Percentiles rank a stretch among this genome's conserved stretches.
phyloP scores from a whole-genome alignment of 1,140 invertebrate species.

The Caenorhabditis briggsae region DNA sequence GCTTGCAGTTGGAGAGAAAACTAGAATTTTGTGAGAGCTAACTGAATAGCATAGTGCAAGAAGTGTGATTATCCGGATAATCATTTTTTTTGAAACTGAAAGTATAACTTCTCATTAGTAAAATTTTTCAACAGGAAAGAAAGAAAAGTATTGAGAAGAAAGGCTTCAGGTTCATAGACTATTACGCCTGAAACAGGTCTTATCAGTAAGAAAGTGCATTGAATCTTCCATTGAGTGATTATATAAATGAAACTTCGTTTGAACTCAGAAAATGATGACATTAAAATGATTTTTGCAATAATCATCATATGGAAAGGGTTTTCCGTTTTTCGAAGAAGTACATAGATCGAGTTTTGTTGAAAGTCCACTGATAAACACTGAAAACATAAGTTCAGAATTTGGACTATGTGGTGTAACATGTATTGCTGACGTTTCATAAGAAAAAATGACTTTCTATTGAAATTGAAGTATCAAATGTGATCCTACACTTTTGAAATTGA shows the following conservation, averaged over 20 bases:
- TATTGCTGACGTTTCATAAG: not conserved
- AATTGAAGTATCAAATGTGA: too few relatives aligned
- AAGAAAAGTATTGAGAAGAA: not conserved
- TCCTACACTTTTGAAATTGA: too few relatives aligned
- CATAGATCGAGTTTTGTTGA: not conserved
- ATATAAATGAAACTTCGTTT: not conserved
- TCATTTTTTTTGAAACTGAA: conserved; percentile 43
- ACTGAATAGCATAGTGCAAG: not conserved
- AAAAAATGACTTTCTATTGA: too few relatives aligned
- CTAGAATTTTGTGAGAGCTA: conserved; percentile 91
- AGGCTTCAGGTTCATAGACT: not conserved
- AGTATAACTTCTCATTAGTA: not conserved
- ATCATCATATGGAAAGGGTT: not conserved
- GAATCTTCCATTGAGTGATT: not conserved
- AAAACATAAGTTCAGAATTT: not conserved
- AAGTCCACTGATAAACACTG: not conserved
- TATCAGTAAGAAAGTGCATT: not conserved
- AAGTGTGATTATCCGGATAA: not conserved
- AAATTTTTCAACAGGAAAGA: not conserved
- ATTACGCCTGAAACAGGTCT: not conserved
- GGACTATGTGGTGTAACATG: not conserved
- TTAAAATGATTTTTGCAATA: not conserved
- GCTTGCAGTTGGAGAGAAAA: conserved; percentile 66
- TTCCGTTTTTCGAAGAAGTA: not conserved
- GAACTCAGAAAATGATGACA: conserved; percentile 36